Evolutionary conservation across 2,113 vertebrate species (phyloP), one percentile per base, ranked within the genome.

Genomic region (Tachysurus fulvidraco): DNA sequence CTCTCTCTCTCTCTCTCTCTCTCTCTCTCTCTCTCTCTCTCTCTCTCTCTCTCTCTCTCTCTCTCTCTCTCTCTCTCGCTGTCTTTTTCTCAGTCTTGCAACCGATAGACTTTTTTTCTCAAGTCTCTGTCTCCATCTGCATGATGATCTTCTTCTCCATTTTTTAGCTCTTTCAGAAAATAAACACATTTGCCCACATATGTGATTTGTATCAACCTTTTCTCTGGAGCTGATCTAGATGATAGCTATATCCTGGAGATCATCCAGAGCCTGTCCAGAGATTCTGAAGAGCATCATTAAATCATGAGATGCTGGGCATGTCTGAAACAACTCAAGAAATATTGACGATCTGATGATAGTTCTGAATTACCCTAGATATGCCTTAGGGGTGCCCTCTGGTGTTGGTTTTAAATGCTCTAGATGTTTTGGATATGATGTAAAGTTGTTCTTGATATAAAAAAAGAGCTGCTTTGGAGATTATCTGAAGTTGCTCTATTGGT

Each of bases 31-130:
- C 62, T 30, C 16, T 77, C 46, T 46, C 46, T 46, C 46, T 46
- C 46, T 30, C 90, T 91, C 92, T 94, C 91, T 30, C 89, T 91
- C 92, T 94, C 90, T 30, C 90, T 91, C 91, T 94, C 30, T 69
- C 41, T 74, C 83, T 80, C n/a, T n/a, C n/a, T n/a, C n/a, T n/a
- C n/a, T n/a, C n/a, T n/a, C n/a, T 46, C 12, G 6, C 28, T 80
- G n/a, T 74, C 67, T 71, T 17, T 65, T 73, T 84, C 11, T 52
- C 74, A 52, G 25, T 25, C 78, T 60, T 55, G 8, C 85, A 84
- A 77, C 60, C 86, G 23, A 46, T 25, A 74, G 28, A 36, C 25
- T 21, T 25, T 12, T 78, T 78, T 81, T 67, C 41, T 71, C 19
- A 74, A 50, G 71, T 87, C 44, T 74, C 60, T 83, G 28, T 81